Percentiles rank a stretch among this genome's conserved stretches.
Evolutionary conservation across 2,113 vertebrate genomes (phyloP).

Genomic region (Saccopteryx bilineata): DNA sequence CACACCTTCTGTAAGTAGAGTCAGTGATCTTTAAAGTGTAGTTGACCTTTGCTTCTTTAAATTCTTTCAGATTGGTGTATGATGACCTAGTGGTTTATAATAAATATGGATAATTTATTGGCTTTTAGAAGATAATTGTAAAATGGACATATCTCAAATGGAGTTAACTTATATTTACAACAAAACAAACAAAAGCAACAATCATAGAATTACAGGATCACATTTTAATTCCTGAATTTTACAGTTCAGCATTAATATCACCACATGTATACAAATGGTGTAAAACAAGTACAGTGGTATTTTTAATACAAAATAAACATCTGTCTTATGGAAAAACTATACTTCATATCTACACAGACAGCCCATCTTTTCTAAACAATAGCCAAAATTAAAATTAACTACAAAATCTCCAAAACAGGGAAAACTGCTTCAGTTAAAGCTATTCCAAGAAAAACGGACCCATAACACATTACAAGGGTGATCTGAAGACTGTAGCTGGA

Average conservation of each 20-base stretch:
- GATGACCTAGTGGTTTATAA: slow-evolving; percentile 50
- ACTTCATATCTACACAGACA: slow-evolving; percentile 93
- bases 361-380: slow-evolving; percentile 92
- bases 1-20: background rate
- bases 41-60: background rate
- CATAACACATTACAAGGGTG: slow-evolving; percentile 88
- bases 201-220: slow-evolving; percentile 95
- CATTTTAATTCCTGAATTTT: slow-evolving; percentile 98
- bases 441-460: slow-evolving; percentile 91
- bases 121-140: slow-evolving; percentile 71
- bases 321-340: slow-evolving; percentile 93
- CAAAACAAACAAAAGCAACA: slow-evolving; percentile 89
- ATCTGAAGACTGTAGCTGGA: slow-evolving; percentile 87
- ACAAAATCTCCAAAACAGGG: slow-evolving; percentile 91
- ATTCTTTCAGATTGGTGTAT: slow-evolving; percentile 10
- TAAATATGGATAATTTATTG: slow-evolving; percentile 46
- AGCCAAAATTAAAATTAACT: slow-evolving; percentile 91
- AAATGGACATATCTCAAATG: slow-evolving; percentile 76
- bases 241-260: slow-evolving; percentile 94
- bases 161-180: slow-evolving; percentile 82
- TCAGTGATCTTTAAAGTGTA: slow-evolving; percentile 7
- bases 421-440: slow-evolving; percentile 89
- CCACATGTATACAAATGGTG: slow-evolving; percentile 99
- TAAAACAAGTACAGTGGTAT: slow-evolving; percentile 96
- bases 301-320: slow-evolving; percentile 98